These are phyloP conservation scores for Meloe dianella DNA, from an alignment of 2,888 invertebrate species.

Conservation along the genomic window DNA sequence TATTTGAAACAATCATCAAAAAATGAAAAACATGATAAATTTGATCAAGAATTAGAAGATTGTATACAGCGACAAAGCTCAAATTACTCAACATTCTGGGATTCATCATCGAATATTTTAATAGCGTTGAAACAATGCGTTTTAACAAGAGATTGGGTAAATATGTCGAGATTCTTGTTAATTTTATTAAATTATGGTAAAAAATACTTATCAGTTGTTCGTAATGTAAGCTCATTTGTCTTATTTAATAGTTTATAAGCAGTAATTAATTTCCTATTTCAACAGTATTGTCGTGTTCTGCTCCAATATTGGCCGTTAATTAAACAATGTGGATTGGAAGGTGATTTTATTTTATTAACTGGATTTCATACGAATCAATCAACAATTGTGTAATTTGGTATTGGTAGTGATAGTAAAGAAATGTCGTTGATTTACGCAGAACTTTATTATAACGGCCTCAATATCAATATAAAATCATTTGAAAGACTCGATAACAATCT, in stretches of 20 bases:
- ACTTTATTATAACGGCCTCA: background rate
- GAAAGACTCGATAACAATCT: background rate
- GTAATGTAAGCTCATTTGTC: conserved; percentile 17
- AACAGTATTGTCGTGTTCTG: conserved; percentile 26
- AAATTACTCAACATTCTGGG: conserved; percentile 20
- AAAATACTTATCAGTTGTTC: conserved; percentile 19
- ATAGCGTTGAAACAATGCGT: conserved; percentile 19
- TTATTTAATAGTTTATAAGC: background rate
- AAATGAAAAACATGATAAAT: conserved; percentile 2
- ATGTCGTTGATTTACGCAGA: background rate
- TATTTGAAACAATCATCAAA: conserved; percentile 14
- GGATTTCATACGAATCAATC: background rate
- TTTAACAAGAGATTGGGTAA: conserved; percentile 24
- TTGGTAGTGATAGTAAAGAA: too few relatives aligned
- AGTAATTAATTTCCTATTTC: conserved; percentile 1
- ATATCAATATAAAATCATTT: background rate
- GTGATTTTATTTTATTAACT: conserved; percentile 14
- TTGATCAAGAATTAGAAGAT: conserved; percentile 7
- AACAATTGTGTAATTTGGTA: background rate
- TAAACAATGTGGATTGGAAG: conserved; percentile 18
- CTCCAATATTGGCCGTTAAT: conserved; percentile 23
- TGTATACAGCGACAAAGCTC: conserved; percentile 25
- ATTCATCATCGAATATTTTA: conserved; percentile 21
- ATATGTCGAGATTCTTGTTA: conserved; percentile 21
- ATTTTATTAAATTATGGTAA: conserved; percentile 23